phyloP scores from a whole-genome alignment of 23 tunicate genomes.

The Oikopleura dioica region DNA sequence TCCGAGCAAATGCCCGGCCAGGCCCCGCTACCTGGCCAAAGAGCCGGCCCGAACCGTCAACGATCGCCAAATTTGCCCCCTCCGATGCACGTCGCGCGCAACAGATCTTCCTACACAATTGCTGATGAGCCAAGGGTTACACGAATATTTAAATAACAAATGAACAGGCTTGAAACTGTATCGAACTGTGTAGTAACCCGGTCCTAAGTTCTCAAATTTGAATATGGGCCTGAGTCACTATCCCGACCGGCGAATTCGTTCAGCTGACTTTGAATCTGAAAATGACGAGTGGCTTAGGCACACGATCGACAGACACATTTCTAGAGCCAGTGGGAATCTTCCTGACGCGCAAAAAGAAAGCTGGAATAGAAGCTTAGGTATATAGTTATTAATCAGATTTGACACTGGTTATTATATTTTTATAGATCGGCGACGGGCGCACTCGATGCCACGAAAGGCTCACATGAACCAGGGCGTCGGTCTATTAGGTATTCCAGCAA shows the following conservation, averaged over 20 bases:
- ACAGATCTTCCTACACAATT: background rate
- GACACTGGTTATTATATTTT: too few species aligned
- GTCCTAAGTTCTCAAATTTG: too few species aligned
- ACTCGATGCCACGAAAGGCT: background rate
- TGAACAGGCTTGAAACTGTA: too few species aligned
- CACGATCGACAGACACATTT: background rate
- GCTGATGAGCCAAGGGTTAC: background rate
- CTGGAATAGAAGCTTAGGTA: conserved; percentile 2
- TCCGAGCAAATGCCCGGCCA: too few species aligned
- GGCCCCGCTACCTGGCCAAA: too few species aligned
- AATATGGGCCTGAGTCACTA: background rate
- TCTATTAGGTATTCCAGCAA: too few species aligned
- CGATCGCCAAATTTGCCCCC: background rate
- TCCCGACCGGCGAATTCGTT: background rate
- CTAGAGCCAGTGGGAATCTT: background rate
- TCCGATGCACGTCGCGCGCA: background rate
- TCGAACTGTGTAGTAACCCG: too few species aligned
- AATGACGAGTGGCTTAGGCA: conserved; percentile 8
- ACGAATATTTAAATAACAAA: too few species aligned
- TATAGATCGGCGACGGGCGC: conserved; percentile 5
- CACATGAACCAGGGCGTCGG: conserved; percentile 2
- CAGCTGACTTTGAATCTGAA: conserved; percentile 4
- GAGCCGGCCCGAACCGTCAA: background rate
- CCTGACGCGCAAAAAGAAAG: background rate
- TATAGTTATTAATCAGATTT: too few species aligned